A percentile compares a stretch with the other conserved stretches of the same genome.
Evolutionary conservation across 2,113 vertebrate species (phyloP).

Genomic region (Perca fluviatilis): DNA sequence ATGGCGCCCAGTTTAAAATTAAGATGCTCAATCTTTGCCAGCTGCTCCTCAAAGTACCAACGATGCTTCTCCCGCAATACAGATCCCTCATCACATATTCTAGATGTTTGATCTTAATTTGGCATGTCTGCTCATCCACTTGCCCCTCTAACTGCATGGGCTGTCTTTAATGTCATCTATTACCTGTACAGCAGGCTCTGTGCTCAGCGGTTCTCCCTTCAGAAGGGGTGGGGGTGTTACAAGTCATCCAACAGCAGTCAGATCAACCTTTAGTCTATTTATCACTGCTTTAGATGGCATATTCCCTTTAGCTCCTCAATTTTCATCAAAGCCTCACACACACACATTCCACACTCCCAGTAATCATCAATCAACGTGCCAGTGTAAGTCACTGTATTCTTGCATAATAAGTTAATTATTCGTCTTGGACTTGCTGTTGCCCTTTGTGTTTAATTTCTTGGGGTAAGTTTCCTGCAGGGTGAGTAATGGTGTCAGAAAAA

Average conservation of each 20-base stretch:
- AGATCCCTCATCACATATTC: constrained; percentile 40
- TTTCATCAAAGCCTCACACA: constrained; percentile 1
- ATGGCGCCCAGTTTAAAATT: constrained; percentile 15
- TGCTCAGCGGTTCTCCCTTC: constrained; percentile 11
- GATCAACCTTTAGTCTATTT: constrained; percentile 10
- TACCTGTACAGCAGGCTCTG: constrained; percentile 41
- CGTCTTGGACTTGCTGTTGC: constrained; percentile 17
- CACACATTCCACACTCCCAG: constrained; percentile 1
- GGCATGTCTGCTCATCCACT: constrained; percentile 11
- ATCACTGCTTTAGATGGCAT: constrained; percentile 11
- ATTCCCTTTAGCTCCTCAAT: constrained; percentile 21
- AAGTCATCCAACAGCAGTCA: background rate
- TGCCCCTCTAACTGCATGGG: background rate
- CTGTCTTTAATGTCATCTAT: constrained; percentile 39
- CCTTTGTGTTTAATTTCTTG: constrained; percentile 1
- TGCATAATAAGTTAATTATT: constrained; percentile 37
- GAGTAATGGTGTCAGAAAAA: constrained; percentile 18
- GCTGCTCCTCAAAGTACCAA: constrained; percentile 19
- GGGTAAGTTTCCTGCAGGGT: background rate
- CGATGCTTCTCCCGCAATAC: constrained; percentile 10
- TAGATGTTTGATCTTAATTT: constrained; percentile 41
- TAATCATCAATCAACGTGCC: constrained; percentile 1
- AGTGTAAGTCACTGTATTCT: background rate
- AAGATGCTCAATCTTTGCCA: constrained; percentile 46
- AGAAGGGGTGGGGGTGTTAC: background rate